Percentiles rank a stretch among this genome's conserved stretches.
phyloP scores from a whole-genome alignment of 1,140 invertebrate genomes.

The Ruditapes philippinarum region DNA sequence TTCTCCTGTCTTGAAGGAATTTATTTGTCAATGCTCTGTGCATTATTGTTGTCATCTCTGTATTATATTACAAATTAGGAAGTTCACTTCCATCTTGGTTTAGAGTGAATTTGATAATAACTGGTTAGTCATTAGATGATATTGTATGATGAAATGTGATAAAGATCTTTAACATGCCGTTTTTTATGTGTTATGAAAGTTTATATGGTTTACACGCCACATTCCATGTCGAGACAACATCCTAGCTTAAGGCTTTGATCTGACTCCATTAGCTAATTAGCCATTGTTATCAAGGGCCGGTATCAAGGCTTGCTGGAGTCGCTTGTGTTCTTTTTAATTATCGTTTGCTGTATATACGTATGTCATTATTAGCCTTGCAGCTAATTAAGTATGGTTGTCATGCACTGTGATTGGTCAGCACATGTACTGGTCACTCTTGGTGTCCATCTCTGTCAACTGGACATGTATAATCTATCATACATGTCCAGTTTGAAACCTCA shows the following conservation, averaged over 20 bases:
- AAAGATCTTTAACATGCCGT: background rate
- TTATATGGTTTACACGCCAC: background rate
- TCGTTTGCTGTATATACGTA: conserved; percentile 16
- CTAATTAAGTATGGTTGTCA: conserved; percentile 46
- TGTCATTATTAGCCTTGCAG: conserved; percentile 36
- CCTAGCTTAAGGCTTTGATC: background rate
- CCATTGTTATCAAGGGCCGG: background rate
- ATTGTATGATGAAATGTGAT: background rate
- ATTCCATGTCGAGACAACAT: background rate
- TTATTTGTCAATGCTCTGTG: too few species aligned
- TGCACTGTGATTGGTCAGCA: conserved; percentile 14
- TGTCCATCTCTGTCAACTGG: conserved; percentile 16
- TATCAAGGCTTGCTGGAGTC: background rate
- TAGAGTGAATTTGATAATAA: background rate
- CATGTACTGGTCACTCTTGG: conserved; percentile 28
- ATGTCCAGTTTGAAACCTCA: conserved; percentile 38
- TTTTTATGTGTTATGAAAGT: background rate
- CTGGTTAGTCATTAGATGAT: conserved; percentile 8
- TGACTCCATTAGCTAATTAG: conserved; percentile 42
- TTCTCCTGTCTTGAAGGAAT: too few species aligned
- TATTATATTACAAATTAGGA: too few species aligned
- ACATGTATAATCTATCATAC: conserved; percentile 35
- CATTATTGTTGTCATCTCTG: too few species aligned
- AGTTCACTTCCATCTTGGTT: too few species aligned
- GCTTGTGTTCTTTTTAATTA: background rate